Conservation (phyloP, 2,888 invertebrate genomes). For the Synergus itoensis region DNA sequence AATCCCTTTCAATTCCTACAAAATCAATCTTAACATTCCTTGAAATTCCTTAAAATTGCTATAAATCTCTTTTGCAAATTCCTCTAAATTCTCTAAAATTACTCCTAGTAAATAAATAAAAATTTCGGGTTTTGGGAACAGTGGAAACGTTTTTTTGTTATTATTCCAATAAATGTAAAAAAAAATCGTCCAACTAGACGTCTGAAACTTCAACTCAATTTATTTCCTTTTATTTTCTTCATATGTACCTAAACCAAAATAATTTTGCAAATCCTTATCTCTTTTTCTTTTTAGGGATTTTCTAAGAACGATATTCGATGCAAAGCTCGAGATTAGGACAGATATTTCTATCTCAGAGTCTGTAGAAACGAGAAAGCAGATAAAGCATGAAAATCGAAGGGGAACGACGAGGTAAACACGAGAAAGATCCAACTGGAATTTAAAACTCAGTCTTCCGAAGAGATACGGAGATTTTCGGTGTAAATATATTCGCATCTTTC, state of each 20-base stretch:
- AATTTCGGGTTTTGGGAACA: no score
- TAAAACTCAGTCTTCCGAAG: background rate
- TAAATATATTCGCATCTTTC: constrained; percentile 2
- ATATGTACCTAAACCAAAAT: background rate
- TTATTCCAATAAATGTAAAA: no score
- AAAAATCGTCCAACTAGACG: no score
- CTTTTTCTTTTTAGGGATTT: background rate
- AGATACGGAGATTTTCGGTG: constrained; percentile 5
- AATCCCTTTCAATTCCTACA: no score
- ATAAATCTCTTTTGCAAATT: no score
- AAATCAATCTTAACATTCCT: no score
- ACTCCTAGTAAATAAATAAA: no score
- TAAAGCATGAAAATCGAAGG: background rate
- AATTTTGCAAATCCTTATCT: background rate
- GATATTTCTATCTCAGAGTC: constrained; percentile 1
- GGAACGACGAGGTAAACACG: background rate
- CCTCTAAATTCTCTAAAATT: no score
- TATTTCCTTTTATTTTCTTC: no score
- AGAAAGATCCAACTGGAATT: constrained; percentile 1
- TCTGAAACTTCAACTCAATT: no score
- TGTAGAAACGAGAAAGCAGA: background rate
- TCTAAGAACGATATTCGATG: background rate
- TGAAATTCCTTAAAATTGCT: no score
- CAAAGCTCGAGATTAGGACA: background rate
- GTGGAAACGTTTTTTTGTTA: no score